Evolutionary conservation across 2,888 invertebrate species (phyloP), one percentile per base, ranked within the genome.

Genomic region (Tenthredo amoena): DNA sequence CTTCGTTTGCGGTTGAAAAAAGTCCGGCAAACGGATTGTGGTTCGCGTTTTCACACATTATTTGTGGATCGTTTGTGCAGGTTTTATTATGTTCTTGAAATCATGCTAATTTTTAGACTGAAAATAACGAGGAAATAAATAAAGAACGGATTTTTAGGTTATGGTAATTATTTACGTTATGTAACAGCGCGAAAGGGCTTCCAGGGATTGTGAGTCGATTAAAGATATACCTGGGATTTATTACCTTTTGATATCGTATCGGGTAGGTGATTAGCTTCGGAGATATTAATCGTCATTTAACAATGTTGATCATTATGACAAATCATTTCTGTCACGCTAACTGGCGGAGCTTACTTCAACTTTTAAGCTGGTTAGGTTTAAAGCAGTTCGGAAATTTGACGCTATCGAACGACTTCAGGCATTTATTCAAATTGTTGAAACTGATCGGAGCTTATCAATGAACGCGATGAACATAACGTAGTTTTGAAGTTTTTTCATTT

Each of bases 1-100:
- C 90, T 84, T 93, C 92, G 82, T 90, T 90, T 3, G 89, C 86
- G 4, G 92, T 89, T 18, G 92, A 86, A 88, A 94, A 94, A 50
- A 94, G 91, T 21, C 92, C 93, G 86, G 92, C 92, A 87, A 94
- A 94, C 0, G 94, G 94, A 88, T 94, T 94, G 86, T 93, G 91
- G 87, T 93, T 92, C 58, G 92, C 87, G 87, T 93, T 92, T 86
- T 93, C 91, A 85, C 90, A 90, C 93, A 93, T 93, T 86, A 15
- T 86, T 88, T 26, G 65, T 9, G 15, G 18, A 26, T 47, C 47
- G 10, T 7, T 18, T 58, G 26, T 31, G 18, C 21, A 72, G 31
- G 6, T 62, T n/a, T 68, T 15, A 65, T 62, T 76, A 26, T 26
- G 40, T 47, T 40, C 72, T 47, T 7, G 31, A 10, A 43, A 26